Evolutionary conservation across 2,888 invertebrate species (phyloP), one percentile per base, ranked within the genome.

Genomic region (Nomada fabriciana): DNA sequence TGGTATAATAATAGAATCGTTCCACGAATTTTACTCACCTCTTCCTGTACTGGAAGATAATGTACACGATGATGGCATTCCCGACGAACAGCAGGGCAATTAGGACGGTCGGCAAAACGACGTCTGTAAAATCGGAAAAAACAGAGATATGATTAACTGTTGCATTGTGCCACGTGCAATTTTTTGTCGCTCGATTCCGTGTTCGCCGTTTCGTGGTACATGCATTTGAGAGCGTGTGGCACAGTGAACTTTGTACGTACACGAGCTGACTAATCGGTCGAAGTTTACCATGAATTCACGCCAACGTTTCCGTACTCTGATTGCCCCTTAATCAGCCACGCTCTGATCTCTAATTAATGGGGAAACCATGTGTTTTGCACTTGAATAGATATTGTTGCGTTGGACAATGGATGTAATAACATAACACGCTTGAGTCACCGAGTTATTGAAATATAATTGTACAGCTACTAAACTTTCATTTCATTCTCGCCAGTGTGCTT

Each of bases 11-110:
- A n/a, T 25, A 36, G 15, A 25, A 50, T n/a, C 20, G 29, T 59
- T 52, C 23, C 15, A 47, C 13, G 50, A 61, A 60, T n/a, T 78
- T 82, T 82, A 69, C 83, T 94, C 91, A 96, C 96, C 96, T 96
- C 94, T 96, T 96, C 90, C 96, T 95, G 90, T 96, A 96, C 93
- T 95, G 96, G 94, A 96, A 96, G 91, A 97, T 97, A 90, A 97
- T 95, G 91, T 96, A 96, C 70, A 97, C 95, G 91, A 97, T 96
- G 92, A 96, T 95, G 73, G 96, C 96, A 92, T 97, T 97, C 83
- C 97, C 95, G 85, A 96, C 95, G 93, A 97, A 96, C 70, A 97
- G 95, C 87, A 95, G 95, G 87, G 96, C 95, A 94, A 97, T 97
- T 88, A 97, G 95, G 78, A 96, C 94, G 88, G 96, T 95, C 91